Evolutionary conservation across 2,113 vertebrate species (phyloP), one percentile per base, ranked within the genome.

Genomic region (Lampris megalopsis): DNA sequence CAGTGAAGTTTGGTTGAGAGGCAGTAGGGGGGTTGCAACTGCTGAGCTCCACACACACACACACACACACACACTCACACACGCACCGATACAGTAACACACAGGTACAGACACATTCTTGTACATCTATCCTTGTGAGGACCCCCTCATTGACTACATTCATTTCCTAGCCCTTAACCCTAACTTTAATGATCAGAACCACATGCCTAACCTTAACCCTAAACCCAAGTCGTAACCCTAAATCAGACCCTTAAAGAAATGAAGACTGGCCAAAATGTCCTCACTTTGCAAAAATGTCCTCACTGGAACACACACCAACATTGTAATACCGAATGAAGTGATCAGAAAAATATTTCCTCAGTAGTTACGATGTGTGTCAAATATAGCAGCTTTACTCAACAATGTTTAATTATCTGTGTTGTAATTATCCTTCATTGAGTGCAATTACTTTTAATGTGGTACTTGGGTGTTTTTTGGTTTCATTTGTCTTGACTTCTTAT

Each of bases 1-100:
- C 85, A 79, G 75, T 80, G 81, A 82, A 88, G 91, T 90, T 91
- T 75, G 73, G 83, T 87, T 82, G 65, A 74, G 81, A 83, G 77
- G 70, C 73, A 71, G 73, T 61, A 75, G 67, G 71, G 85, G 35
- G 85, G 77, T 71, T 71, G 70, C 13, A 61, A 45, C 43, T 43
- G 56, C 45, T 45, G 71, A 71, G 63, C 66, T 63, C 75, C 56
- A 66, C 78, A 80, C 79, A 68, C 71, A 2, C 63, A 84, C 42
- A 80, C n/a, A 35, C 68, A 52, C 63, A 50, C 37, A 53, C 10
- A 66, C 48, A 38, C 38, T 13, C 6, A 52, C 49, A 66, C 64
- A 66, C 49, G n/a, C 48, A 52, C 61, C n/a, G n/a, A 35, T 4
- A 47, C 43, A 69, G 71, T 81, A 61, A 82, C 74, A 74, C 42